Conservation (phyloP, 2,113 vertebrate species). For the Ictalurus furcatus region DNA sequence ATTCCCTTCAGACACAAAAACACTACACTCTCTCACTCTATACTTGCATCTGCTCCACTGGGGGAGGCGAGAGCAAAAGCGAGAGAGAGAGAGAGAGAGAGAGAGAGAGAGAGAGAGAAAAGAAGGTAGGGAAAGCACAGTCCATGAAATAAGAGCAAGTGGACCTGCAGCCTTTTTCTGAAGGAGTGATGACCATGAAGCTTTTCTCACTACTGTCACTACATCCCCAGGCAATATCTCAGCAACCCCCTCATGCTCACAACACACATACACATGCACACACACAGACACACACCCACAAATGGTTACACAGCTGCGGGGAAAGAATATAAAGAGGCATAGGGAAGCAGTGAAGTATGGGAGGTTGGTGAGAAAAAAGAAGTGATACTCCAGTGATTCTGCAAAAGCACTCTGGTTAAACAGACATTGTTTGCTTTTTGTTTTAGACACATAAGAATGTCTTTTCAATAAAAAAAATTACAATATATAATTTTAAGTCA, state of each 20-base stretch:
- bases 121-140: not conserved
- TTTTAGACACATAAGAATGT: not conserved
- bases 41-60: constrained; percentile 24
- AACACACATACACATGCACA: not conserved
- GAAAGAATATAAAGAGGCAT: constrained; percentile 13
- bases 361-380: not conserved
- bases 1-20: constrained; percentile 28
- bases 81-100: not conserved
- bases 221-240: constrained; percentile 1
- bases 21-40: constrained; percentile 14
- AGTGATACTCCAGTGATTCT: constrained; percentile 1
- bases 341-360: not conserved
- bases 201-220: constrained; percentile 28
- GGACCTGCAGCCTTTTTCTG: constrained; percentile 26
- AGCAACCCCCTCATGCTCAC: not conserved
- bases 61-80: not conserved
- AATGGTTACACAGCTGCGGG: constrained; percentile 12
- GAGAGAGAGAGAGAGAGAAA: not conserved
- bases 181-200: constrained; percentile 37
- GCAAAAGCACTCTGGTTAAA: not conserved
- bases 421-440: not conserved
- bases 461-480: not conserved
- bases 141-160: constrained; percentile 39
- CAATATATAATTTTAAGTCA: not conserved
- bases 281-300: constrained; percentile 5